phyloP scores from a whole-genome alignment of 2,888 invertebrate genomes.

The Spicauda simplicius region DNA sequence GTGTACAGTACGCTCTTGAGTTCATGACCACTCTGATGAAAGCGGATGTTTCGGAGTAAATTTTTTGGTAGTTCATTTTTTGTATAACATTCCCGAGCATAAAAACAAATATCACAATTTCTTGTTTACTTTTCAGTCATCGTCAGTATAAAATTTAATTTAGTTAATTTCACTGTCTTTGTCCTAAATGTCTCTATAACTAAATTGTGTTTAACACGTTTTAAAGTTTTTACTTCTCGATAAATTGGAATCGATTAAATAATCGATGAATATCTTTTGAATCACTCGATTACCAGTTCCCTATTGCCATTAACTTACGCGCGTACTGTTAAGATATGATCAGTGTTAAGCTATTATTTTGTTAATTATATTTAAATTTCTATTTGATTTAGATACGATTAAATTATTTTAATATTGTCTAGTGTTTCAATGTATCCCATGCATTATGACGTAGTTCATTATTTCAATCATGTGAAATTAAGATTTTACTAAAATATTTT shows the following conservation, averaged over 20 bases:
- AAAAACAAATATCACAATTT: too few relatives aligned
- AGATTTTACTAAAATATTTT: background rate
- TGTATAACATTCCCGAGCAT: background rate
- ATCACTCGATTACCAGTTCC: background rate
- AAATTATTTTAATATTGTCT: slow-evolving; percentile 24
- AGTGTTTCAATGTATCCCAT: slow-evolving; percentile 25
- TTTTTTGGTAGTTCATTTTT: background rate
- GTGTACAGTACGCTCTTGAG: background rate
- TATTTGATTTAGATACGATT: slow-evolving; percentile 27
- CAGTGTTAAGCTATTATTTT: background rate
- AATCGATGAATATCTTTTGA: background rate
- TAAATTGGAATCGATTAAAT: too few relatives aligned
- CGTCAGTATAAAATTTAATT: too few relatives aligned
- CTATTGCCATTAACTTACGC: background rate
- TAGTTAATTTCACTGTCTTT: too few relatives aligned
- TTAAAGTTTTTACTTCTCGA: too few relatives aligned
- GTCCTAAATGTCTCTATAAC: too few relatives aligned
- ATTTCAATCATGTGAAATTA: background rate
- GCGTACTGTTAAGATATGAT: background rate
- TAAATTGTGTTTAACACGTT: too few relatives aligned
- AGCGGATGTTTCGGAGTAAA: background rate
- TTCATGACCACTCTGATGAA: background rate
- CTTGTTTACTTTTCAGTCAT: too few relatives aligned
- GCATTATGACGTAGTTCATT: slow-evolving; percentile 1
- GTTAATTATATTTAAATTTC: slow-evolving; percentile 4